Evolutionary conservation across 2,888 invertebrate genomes (phyloP).

Genomic region (Limnephilus lunatus): DNA sequence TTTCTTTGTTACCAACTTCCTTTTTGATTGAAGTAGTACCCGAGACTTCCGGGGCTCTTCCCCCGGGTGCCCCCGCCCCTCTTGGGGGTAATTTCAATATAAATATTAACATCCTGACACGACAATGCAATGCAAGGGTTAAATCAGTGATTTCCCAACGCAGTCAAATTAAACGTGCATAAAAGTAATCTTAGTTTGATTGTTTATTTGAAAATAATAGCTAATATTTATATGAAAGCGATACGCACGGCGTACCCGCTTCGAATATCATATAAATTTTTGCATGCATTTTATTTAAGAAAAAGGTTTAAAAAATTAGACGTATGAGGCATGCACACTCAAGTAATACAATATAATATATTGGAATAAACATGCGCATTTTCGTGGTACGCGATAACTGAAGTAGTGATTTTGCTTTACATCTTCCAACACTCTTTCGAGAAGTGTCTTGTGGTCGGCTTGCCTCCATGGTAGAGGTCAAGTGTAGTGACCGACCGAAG

Average conservation of each 20-base stretch:
- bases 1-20: slow-evolving; percentile 57
- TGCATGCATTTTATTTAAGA: neutral
- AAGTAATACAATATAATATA: neutral
- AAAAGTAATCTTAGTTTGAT: neutral
- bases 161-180: neutral
- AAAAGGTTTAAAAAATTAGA: neutral
- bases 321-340: neutral
- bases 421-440: neutral
- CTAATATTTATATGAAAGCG: neutral
- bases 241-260: neutral
- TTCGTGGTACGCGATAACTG: neutral
- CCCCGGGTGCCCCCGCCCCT: slow-evolving; percentile 41
- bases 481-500: too few relatives aligned
- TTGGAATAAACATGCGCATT: neutral
- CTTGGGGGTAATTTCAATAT: slow-evolving; percentile 54
- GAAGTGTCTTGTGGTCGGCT: neutral
- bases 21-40: slow-evolving; percentile 45
- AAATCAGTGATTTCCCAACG: neutral
- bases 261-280: neutral
- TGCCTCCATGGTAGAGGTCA: neutral
- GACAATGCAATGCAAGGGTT: slow-evolving; percentile 45
- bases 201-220: neutral
- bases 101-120: slow-evolving; percentile 56
- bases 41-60: slow-evolving; percentile 58
- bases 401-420: neutral